Evolutionary conservation across 2,113 vertebrate species (phyloP).

Genomic region (Choloepus hoffmanni): DNA sequence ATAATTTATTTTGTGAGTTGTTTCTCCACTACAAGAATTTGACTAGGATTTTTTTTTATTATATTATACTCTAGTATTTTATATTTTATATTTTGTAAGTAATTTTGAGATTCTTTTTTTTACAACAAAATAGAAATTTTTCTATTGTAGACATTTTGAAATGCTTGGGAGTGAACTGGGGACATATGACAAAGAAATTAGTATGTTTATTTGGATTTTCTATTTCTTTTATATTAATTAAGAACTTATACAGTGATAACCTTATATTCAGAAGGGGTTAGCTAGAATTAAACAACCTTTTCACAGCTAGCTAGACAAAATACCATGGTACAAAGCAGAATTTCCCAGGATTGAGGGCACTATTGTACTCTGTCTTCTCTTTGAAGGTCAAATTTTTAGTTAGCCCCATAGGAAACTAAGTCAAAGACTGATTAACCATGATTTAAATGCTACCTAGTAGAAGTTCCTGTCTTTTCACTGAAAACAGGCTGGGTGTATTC

Average conservation of each 20-base stretch:
- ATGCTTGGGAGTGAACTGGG: background rate
- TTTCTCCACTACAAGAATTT: background rate
- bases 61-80: background rate
- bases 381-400: background rate
- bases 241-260: background rate
- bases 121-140: background rate
- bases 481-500: background rate
- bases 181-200: background rate
- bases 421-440: background rate
- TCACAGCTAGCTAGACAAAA: background rate
- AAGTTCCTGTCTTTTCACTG: background rate
- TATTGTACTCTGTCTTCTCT: background rate
- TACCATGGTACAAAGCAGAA: background rate
- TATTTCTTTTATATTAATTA: background rate
- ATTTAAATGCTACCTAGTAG: background rate
- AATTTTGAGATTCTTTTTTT: background rate
- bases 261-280: background rate
- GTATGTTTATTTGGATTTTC: background rate
- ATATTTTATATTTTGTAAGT: background rate
- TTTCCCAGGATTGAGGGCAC: background rate
- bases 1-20: background rate
- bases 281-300: background rate
- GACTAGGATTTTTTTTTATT: background rate
- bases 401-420: background rate
- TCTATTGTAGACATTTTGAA: background rate